These are phyloP conservation scores for Philereme vetulata DNA, from an alignment of 2,888 invertebrate genomes.

Conservation along the genomic window DNA sequence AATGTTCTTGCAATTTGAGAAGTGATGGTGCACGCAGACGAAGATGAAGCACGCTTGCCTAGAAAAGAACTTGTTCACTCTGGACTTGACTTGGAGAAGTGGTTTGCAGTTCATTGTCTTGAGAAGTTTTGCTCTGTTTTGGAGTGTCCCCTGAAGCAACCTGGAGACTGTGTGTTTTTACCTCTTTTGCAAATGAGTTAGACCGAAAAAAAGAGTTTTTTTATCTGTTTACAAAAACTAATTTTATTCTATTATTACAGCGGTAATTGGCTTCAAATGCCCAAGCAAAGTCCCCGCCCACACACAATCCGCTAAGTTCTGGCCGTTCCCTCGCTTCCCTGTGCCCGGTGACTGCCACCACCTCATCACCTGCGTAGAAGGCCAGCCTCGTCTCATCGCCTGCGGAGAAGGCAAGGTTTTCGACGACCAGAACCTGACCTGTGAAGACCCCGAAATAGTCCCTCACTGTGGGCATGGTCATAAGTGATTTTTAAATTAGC, in stretches of 20 bases:
- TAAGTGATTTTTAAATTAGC: conserved; percentile 48
- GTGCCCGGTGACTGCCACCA: conserved; percentile 94
- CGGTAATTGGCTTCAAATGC: conserved; percentile 96
- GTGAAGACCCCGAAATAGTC: conserved; percentile 89
- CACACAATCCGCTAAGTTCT: conserved; percentile 93
- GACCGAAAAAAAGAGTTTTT: too few species aligned
- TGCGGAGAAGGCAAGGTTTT: conserved; percentile 95
- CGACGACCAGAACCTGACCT: conserved; percentile 92
- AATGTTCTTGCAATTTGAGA: too few species aligned
- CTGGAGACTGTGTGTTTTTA: too few species aligned
- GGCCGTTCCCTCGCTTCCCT: conserved; percentile 96
- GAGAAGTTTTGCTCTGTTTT: too few species aligned
- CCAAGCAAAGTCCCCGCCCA: conserved; percentile 92
- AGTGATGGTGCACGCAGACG: too few species aligned
- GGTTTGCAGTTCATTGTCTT: too few species aligned
- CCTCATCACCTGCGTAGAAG: conserved; percentile 95
- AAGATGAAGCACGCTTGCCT: too few species aligned
- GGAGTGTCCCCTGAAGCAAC: too few species aligned
- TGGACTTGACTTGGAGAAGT: too few species aligned
- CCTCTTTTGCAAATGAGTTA: too few species aligned
- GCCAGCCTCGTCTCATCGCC: conserved; percentile 92
- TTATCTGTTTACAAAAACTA: not conserved
- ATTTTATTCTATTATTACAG: conserved; percentile 69
- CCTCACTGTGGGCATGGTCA: conserved; percentile 72
- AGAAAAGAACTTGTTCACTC: too few species aligned